Percentiles rank a stretch among this genome's conserved stretches.
phyloP scores from a whole-genome alignment of 2,888 invertebrate species.

The Acholoe squamosa region DNA sequence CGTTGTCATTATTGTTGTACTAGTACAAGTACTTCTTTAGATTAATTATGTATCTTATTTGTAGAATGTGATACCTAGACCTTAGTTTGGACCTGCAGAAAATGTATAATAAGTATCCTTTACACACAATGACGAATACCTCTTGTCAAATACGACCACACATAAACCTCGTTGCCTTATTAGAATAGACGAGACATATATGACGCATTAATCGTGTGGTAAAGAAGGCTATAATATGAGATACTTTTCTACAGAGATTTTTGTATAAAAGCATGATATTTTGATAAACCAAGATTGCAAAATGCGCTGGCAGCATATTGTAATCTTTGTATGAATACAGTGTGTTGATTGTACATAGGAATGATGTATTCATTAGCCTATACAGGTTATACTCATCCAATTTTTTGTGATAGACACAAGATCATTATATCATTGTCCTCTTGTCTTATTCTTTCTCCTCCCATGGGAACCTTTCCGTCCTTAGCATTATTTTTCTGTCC shows the following conservation, averaged over 20 bases:
- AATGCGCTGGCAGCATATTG: slow-evolving; percentile 53
- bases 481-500: not conserved
- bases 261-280: slow-evolving; percentile 37
- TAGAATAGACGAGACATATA: not conserved
- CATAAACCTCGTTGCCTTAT: slow-evolving; percentile 8
- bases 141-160: not conserved
- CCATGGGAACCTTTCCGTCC: slow-evolving; percentile 53
- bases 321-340: not conserved
- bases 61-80: too few relatives aligned
- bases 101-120: not conserved
- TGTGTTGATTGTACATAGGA: slow-evolving; percentile 5
- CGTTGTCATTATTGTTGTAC: not conserved
- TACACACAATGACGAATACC: not conserved
- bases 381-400: not conserved
- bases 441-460: not conserved
- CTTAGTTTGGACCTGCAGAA: not conserved
- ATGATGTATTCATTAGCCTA: not conserved
- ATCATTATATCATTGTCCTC: not conserved
- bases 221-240: not conserved
- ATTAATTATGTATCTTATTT: not conserved
- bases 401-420: not conserved
- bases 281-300: not conserved
- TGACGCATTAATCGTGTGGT: not conserved
- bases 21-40: too few relatives aligned
- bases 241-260: not conserved